Conservation (phyloP, 2,888 invertebrate genomes). For the Andrena minutula region DNA sequence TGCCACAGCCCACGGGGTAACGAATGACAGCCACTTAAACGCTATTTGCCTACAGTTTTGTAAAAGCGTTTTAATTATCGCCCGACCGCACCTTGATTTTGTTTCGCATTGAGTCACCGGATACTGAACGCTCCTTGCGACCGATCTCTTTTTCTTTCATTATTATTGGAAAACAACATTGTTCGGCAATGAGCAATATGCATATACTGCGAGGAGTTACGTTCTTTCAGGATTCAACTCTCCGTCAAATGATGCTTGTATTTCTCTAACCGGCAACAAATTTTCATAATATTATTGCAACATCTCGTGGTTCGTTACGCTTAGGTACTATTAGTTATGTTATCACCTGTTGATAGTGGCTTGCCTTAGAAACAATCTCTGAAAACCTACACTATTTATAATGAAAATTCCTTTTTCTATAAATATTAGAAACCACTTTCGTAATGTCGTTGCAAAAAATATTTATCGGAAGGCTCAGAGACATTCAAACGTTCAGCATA, state of each 20-base stretch:
- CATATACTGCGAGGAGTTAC: too few relatives aligned
- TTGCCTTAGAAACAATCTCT: slow-evolving; percentile 8
- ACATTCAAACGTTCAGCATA: not conserved
- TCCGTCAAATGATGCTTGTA: not conserved
- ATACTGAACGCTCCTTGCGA: slow-evolving; percentile 64
- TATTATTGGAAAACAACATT: slow-evolving; percentile 42
- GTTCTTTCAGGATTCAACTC: not conserved
- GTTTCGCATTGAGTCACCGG: slow-evolving; percentile 65
- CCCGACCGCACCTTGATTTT: slow-evolving; percentile 58
- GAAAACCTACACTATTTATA: not conserved
- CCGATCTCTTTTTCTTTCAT: slow-evolving; percentile 54
- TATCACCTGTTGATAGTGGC: not conserved
- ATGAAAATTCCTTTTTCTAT: slow-evolving; percentile 12
- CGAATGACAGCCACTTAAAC: slow-evolving; percentile 85
- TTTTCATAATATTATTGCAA: too few relatives aligned
- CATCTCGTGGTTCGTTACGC: not conserved
- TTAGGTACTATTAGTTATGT: not conserved
- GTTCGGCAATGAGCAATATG: not conserved
- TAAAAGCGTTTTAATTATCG: slow-evolving; percentile 84
- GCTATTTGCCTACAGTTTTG: slow-evolving; percentile 85
- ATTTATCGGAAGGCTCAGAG: slow-evolving; percentile 41
- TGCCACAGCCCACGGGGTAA: slow-evolving; percentile 80
- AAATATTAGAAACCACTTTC: slow-evolving; percentile 28
- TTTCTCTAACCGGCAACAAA: too few relatives aligned
- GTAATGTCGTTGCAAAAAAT: slow-evolving; percentile 27